These are phyloP conservation scores for Circus cinereus DNA, from an alignment of 2,797 vertebrate genomes.

Conservation along the genomic window DNA sequence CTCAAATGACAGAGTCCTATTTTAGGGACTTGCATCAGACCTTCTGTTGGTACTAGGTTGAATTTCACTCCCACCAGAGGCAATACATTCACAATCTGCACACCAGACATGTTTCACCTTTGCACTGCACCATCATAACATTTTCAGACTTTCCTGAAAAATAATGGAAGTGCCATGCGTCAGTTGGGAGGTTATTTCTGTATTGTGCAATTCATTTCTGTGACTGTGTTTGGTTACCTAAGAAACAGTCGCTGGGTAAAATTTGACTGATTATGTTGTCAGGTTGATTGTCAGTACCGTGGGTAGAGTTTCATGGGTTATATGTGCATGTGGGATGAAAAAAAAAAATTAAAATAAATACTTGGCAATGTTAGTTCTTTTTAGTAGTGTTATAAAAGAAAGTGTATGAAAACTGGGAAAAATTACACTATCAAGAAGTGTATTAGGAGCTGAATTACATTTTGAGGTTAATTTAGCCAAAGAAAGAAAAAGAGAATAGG, in stretches of 20 bases:
- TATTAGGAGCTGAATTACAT: neutral
- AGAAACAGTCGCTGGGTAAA: slow-evolving; percentile 45
- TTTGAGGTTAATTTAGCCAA: neutral
- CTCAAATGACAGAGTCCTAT: neutral
- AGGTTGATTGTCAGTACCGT: slow-evolving; percentile 61
- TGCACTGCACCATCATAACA: neutral
- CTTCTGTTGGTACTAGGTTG: neutral
- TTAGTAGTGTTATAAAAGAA: neutral
- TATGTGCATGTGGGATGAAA: neutral
- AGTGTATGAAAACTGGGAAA: neutral
- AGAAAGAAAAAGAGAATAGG: neutral
- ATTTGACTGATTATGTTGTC: slow-evolving; percentile 56
- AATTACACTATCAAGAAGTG: neutral
- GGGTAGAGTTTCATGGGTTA: slow-evolving; percentile 33
- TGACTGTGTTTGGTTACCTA: neutral
- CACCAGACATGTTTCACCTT: neutral
- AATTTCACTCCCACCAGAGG: neutral
- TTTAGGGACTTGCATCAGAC: neutral
- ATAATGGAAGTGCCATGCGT: neutral
- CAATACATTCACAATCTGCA: neutral
- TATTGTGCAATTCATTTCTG: neutral
- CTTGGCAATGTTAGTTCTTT: neutral
- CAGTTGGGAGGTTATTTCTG: neutral
- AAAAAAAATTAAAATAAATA: slow-evolving; percentile 36
- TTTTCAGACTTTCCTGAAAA: neutral